Base-by-base conservation (phyloP, 2,888 invertebrate species). In the Xanthia togata region DNA sequence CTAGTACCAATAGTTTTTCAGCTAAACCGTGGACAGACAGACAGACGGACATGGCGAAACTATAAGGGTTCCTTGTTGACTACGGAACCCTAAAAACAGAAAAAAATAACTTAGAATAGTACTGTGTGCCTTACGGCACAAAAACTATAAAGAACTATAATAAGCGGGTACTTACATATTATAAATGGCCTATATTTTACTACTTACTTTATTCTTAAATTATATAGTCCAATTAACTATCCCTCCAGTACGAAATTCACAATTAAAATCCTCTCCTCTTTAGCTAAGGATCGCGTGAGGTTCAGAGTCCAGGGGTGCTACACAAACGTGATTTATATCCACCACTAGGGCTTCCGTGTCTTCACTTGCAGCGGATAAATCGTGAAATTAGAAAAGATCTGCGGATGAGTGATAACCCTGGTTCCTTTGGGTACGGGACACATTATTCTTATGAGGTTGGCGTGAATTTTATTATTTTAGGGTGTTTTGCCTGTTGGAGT, bases 311-410 rank as follows among this genome's bases (percentile, higher is more conserved):
- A 86, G 87, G 88, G 91, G 87, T 79, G 84, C 87, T 91, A 89
- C 87, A 90, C 91, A 93, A 93, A 92, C 79, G 86, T 94, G 93
- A 95, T 94, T 95, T 95, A 94, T 92, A 70, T 78, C 63, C 79
- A 84, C 73, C 82, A 82, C 78, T 88, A 88, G 79, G 80, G 91
- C 82, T 79, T 86, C 89, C 85, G 87, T 88, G 89, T 90, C 90
- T 90, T 90, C 85, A 78, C 89, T 82, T 74, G 72, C 80, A 83
- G 91, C 90, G 91, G 87, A 94, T 93, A 93, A 92, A 94, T 93
- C 88, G 88, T 88, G 83, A 92, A 94, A 93, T 93, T 93, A 93
- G 91, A 90, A 88, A 87, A 85, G 83, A 87, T 81, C 91, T 93
- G 93, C 87, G 79, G 87, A 86, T 91, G 91, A 93, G 84, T 92